Conservation (phyloP, 2,113 vertebrate genomes). For the Antigone vipio region DNA sequence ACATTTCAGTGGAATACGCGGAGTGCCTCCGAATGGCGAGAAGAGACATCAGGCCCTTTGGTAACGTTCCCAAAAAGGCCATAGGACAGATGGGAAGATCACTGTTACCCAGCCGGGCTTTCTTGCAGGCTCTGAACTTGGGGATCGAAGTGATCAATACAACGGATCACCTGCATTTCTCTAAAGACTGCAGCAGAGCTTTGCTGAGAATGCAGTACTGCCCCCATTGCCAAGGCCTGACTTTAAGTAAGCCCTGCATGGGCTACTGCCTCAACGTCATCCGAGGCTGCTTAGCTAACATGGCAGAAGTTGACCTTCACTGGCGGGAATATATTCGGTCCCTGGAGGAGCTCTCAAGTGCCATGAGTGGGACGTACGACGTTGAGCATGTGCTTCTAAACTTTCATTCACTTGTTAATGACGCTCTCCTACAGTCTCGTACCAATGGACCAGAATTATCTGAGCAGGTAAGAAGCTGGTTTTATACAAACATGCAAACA, state of each 20-base stretch:
- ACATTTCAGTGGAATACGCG: constrained; percentile 69
- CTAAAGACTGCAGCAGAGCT: constrained; percentile 82
- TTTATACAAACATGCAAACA: not conserved
- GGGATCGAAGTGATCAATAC: constrained; percentile 91
- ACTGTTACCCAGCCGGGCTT: constrained; percentile 73
- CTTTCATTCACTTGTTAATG: constrained; percentile 76
- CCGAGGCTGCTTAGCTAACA: constrained; percentile 83
- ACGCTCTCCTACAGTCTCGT: constrained; percentile 77
- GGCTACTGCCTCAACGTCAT: constrained; percentile 89
- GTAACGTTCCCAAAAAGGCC: constrained; percentile 67
- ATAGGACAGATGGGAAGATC: constrained; percentile 75
- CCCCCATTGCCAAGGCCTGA: constrained; percentile 84
- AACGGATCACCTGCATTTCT: constrained; percentile 84
- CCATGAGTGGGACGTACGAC: constrained; percentile 74
- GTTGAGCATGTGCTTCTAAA: constrained; percentile 82
- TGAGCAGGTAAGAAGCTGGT: constrained; percentile 73
- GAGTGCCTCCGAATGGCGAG: constrained; percentile 78
- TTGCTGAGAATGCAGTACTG: constrained; percentile 88
- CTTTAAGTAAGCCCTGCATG: constrained; percentile 82
- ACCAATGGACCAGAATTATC: constrained; percentile 67
- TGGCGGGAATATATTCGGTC: constrained; percentile 84
- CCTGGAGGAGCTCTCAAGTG: constrained; percentile 79
- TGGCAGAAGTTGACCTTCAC: constrained; percentile 84
- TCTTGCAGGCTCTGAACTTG: constrained; percentile 87
- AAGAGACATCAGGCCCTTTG: constrained; percentile 76